A percentile compares a stretch with the other conserved stretches of the same genome.
Conservation (phyloP, 2,797 vertebrate species). For the Lepilemur septentrionalis region DNA sequence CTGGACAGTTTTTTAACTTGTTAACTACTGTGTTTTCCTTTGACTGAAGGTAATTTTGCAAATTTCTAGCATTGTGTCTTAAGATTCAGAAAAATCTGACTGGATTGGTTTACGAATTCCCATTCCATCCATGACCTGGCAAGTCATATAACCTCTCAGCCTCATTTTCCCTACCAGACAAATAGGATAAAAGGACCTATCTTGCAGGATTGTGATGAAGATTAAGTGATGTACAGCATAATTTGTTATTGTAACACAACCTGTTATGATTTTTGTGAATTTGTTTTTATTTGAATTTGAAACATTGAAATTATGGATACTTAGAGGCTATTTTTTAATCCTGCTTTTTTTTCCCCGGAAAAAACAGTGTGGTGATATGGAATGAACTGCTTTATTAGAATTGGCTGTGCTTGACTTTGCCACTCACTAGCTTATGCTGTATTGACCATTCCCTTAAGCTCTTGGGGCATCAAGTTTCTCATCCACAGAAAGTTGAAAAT, state of each 20-base stretch:
- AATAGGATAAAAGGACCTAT: neutral
- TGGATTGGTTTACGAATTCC: neutral
- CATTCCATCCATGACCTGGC: neutral
- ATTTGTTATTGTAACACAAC: slow-evolving; percentile 1
- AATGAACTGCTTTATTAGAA: neutral
- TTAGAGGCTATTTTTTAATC: neutral
- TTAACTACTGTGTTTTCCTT: slow-evolving; percentile 14
- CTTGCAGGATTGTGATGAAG: neutral
- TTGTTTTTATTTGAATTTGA: slow-evolving; percentile 36
- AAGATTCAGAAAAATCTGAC: slow-evolving; percentile 33
- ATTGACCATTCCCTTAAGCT: neutral
- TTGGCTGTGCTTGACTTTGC: neutral
- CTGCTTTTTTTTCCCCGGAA: neutral
- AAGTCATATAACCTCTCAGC: neutral
- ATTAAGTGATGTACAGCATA: neutral
- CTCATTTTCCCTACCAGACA: neutral
- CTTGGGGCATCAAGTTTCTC: neutral
- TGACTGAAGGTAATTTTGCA: slow-evolving; percentile 23
- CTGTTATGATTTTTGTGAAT: neutral
- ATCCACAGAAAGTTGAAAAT: neutral
- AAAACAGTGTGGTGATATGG: neutral
- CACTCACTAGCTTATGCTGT: neutral
- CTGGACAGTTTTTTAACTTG: neutral
- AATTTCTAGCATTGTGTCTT: neutral
- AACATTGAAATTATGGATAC: neutral